Percentiles rank a stretch among this genome's conserved stretches.
Evolutionary conservation across 2,888 invertebrate genomes (phyloP).

Genomic region (Argyresthia albistria): DNA sequence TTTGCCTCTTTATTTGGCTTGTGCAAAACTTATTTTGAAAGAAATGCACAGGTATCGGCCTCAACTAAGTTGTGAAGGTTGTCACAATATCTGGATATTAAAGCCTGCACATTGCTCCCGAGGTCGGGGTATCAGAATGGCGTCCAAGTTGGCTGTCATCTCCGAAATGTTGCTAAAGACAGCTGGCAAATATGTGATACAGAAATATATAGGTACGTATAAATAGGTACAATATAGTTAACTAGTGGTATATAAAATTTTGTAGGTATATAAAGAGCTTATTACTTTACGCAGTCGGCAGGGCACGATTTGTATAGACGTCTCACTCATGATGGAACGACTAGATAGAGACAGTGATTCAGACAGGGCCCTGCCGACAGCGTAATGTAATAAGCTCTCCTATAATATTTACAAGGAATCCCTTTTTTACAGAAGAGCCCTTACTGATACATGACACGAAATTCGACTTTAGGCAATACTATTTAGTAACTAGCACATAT

Average conservation of each 20-base stretch:
- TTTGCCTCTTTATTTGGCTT: slow-evolving; percentile 40
- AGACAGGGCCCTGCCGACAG: too few species aligned
- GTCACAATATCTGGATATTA: slow-evolving; percentile 90
- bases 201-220: slow-evolving; percentile 89
- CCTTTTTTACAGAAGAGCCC: slow-evolving; percentile 78
- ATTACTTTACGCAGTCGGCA: too few species aligned
- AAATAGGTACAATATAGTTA: not conserved
- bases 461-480: slow-evolving; percentile 94
- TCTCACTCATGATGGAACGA: too few species aligned
- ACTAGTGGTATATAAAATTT: not conserved
- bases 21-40: slow-evolving; percentile 70
- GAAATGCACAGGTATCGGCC: slow-evolving; percentile 74
- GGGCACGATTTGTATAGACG: too few species aligned
- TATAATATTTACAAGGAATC: not conserved
- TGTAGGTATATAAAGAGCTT: not conserved
- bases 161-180: slow-evolving; percentile 72
- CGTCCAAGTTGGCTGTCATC: slow-evolving; percentile 81
- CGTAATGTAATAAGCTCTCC: too few species aligned
- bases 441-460: slow-evolving; percentile 87
- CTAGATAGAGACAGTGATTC: too few species aligned
- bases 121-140: slow-evolving; percentile 87
- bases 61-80: slow-evolving; percentile 81
- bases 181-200: slow-evolving; percentile 81
- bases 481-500: slow-evolving; percentile 83
- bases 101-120: slow-evolving; percentile 88